phyloP scores from a whole-genome alignment of 2,888 invertebrate species.

The Mongoloraphidia duomilia region DNA sequence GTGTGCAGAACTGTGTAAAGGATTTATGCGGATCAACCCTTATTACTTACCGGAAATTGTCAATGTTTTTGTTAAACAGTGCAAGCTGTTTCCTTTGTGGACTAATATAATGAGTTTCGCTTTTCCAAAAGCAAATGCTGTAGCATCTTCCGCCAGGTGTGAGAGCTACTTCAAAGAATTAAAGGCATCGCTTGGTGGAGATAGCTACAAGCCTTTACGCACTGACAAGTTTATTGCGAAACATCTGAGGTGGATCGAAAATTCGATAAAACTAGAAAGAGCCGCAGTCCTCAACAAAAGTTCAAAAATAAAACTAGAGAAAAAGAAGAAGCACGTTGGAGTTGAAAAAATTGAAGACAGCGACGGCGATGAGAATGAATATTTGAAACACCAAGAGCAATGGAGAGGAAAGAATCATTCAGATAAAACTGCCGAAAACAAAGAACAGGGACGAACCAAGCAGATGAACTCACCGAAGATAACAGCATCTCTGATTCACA shows the following conservation, averaged over 20 bases:
- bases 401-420: too few relatives aligned
- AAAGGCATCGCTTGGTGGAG: constrained; percentile 1
- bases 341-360: too few relatives aligned
- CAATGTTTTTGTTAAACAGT: neutral
- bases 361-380: too few relatives aligned
- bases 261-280: constrained; percentile 8
- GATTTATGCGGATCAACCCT: neutral
- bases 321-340: too few relatives aligned
- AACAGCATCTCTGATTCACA: too few relatives aligned
- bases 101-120: constrained; percentile 1
- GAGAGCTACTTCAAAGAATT: constrained; percentile 2
- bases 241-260: constrained; percentile 9
- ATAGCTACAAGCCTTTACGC: constrained; percentile 6
- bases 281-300: neutral
- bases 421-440: neutral
- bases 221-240: constrained; percentile 10
- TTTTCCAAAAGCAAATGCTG: neutral
- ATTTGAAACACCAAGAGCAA: too few relatives aligned
- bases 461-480: too few relatives aligned
- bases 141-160: constrained; percentile 1
- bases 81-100: constrained; percentile 4
- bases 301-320: neutral
- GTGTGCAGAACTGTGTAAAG: neutral
- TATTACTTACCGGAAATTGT: constrained; percentile 1
- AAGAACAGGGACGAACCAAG: neutral